phyloP scores from a whole-genome alignment of 2,113 vertebrate genomes.

The Vombatus ursinus region DNA sequence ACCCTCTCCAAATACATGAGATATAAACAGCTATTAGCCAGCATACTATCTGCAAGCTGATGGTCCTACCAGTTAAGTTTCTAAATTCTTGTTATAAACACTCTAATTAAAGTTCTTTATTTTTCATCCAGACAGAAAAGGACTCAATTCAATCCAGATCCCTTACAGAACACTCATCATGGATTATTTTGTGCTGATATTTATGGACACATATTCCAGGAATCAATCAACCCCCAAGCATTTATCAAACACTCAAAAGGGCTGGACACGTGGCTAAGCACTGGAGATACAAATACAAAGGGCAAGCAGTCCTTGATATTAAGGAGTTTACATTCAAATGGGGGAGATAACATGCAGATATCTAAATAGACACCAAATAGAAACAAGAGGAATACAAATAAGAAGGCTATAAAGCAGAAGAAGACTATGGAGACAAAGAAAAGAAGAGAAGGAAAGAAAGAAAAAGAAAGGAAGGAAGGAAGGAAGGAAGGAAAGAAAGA shows the following conservation, averaged over 20 bases:
- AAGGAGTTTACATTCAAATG: not conserved
- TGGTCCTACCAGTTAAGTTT: constrained; percentile 68
- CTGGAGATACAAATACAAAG: not conserved
- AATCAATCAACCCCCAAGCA: not conserved
- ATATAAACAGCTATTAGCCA: constrained; percentile 66
- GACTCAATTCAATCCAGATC: constrained; percentile 52
- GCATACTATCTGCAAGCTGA: constrained; percentile 72
- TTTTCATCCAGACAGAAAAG: constrained; percentile 69
- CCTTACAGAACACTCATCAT: not conserved
- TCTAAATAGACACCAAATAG: not conserved
- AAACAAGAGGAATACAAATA: not conserved
- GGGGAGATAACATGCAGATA: not conserved
- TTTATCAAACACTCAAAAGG: not conserved
- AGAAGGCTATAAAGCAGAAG: no score
- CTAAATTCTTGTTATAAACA: constrained; percentile 75
- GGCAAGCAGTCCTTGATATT: not conserved
- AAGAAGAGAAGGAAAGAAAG: no score
- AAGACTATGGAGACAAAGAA: no score
- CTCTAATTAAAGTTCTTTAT: constrained; percentile 71
- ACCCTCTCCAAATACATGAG: constrained; percentile 67
- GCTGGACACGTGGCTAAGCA: not conserved
- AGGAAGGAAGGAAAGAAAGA: no score
- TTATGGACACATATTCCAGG: not conserved
- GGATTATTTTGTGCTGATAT: not conserved
- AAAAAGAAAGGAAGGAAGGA: no score